These are phyloP conservation scores for Heteromormyrus szaboi DNA, from an alignment of 2,797 vertebrate species.

Conservation along the genomic window DNA sequence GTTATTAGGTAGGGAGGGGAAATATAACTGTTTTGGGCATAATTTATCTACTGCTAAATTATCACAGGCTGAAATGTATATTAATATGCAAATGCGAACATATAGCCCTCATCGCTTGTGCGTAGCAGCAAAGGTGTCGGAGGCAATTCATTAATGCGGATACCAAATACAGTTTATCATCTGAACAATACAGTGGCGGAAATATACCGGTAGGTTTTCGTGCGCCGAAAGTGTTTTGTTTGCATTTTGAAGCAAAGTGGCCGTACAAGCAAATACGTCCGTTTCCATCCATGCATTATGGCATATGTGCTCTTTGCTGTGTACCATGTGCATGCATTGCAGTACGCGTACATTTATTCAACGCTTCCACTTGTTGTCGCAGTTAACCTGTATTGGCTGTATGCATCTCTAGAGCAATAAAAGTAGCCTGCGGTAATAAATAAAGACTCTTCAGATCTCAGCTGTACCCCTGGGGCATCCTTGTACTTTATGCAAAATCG, in stretches of 20 bases:
- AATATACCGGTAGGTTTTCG: slow-evolving; percentile 23
- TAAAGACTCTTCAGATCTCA: not conserved
- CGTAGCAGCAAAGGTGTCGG: not conserved
- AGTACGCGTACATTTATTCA: not conserved
- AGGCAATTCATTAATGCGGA: not conserved
- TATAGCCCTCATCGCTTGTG: not conserved
- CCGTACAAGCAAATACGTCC: slow-evolving; percentile 49
- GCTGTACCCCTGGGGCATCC: not conserved
- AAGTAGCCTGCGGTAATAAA: not conserved
- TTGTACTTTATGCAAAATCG: not conserved
- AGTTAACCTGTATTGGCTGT: not conserved
- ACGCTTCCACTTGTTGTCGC: not conserved
- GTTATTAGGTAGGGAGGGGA: not conserved
- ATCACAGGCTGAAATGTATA: not conserved
- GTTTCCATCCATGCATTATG: slow-evolving; percentile 50
- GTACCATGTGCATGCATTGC: slow-evolving; percentile 30
- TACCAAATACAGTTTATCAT: not conserved
- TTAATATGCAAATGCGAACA: not conserved
- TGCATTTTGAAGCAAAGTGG: not conserved
- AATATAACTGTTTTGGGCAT: not conserved
- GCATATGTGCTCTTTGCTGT: slow-evolving; percentile 46
- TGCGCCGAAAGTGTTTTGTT: not conserved
- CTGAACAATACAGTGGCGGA: not conserved
- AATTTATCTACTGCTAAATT: not conserved
- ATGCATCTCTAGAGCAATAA: not conserved